Evolutionary conservation across 1,140 invertebrate genomes (phyloP).

Genomic region (Phocides pigmalion): DNA sequence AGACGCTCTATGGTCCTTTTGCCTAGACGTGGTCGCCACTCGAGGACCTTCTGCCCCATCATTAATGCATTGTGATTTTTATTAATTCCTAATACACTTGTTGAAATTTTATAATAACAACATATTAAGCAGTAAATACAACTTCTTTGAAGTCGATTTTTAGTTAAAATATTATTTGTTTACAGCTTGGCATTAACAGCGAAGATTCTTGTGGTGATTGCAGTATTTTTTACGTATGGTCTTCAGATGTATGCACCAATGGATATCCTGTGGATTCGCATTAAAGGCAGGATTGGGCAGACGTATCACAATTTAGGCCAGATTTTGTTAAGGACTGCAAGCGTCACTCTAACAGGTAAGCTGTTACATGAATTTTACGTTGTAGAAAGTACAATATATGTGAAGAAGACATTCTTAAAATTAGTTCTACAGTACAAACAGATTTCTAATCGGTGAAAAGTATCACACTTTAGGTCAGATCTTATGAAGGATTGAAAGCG

Average conservation of each 20-base stretch:
- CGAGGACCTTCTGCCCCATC: too few species aligned
- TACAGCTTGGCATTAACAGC: slow-evolving; percentile 88
- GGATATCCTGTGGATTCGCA: slow-evolving; percentile 88
- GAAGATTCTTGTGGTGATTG: slow-evolving; percentile 92
- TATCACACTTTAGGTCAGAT: slow-evolving; percentile 87
- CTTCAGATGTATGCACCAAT: slow-evolving; percentile 96
- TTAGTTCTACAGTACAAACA: too few species aligned
- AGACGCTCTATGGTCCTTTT: too few species aligned
- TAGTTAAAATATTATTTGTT: not conserved
- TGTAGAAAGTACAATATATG: too few species aligned
- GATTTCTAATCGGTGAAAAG: slow-evolving; percentile 80
- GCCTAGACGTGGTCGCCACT: too few species aligned
- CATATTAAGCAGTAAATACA: too few species aligned
- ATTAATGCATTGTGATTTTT: too few species aligned
- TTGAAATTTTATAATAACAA: too few species aligned
- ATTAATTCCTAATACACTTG: too few species aligned
- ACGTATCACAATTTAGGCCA: slow-evolving; percentile 86
- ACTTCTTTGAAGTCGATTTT: too few species aligned
- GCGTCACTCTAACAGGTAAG: slow-evolving; percentile 68
- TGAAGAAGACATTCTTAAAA: too few species aligned
- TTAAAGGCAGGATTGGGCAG: slow-evolving; percentile 75
- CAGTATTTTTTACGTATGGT: slow-evolving; percentile 95
- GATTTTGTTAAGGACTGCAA: slow-evolving; percentile 85
- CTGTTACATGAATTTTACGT: not conserved
- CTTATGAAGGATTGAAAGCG: slow-evolving; percentile 81